Base-by-base conservation (phyloP, 92 coral and sea anemone species). In the Pocillopora grandis region DNA sequence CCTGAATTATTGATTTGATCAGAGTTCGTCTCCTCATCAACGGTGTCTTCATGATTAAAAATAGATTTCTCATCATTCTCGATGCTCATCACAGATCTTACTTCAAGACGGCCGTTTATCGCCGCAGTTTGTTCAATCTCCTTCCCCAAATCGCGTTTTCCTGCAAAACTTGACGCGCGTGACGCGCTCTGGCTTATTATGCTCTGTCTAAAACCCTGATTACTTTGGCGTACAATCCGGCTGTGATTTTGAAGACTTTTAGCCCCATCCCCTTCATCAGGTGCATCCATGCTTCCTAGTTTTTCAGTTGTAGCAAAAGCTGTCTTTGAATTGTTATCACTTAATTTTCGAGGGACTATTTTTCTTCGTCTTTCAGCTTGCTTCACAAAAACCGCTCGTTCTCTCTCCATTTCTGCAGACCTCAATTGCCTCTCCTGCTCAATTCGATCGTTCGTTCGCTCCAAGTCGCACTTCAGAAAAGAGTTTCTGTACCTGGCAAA, bases 401-500 rank as follows among this genome's bases (percentile, higher is more conserved):
- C 84, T 12, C 91, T 88, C 56, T 89, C 95, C 15, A 87, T 69
- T 66, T 89, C 98, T 48, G 81, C 78, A 52, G 71, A 10, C 74
- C 75, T 82, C 12, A 94, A 66, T 8, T 55, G 76, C 52, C 81
- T 88, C 67, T 81, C 95, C 18, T 92, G 90, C 6, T 94, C 92
- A 58, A 89, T 76, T 15, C 76, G 62, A 63, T 82, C 80, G 18
- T 60, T 78, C 16, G 92, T 87, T 75, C 76, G 58, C 35, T 87
- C 87, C 67, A 90, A 59, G 66, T 77, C 75, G 76, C 94, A 78
- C 71, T 90, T 92, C 60, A 92, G 76, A 62, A 87, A 78, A 36
- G 94, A 85, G 79, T 92, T 94, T 60, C 94, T 90, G 76, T 84
- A 83, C 55, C 94, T 76, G 10, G 92, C 87, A 78, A 83, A 94